phyloP scores from a whole-genome alignment of 1,140 invertebrate genomes.

The Sminthurinus signatus region DNA sequence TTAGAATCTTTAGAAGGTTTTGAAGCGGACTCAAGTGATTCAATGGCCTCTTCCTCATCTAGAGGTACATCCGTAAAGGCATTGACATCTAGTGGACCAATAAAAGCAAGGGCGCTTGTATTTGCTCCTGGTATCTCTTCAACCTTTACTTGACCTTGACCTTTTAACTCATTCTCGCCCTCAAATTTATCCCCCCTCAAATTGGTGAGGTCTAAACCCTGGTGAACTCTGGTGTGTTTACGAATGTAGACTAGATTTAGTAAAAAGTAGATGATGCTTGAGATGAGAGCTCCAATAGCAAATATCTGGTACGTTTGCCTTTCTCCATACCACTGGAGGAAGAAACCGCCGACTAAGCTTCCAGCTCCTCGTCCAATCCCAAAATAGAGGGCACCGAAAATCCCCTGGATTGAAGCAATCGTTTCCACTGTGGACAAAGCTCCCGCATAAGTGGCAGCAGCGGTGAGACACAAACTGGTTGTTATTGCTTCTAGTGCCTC shows the following conservation, averaged over 20 bases:
- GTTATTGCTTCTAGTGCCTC: slow-evolving; percentile 78
- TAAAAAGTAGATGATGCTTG: slow-evolving; percentile 61
- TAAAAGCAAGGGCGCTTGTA: too few species aligned
- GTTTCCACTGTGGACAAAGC: slow-evolving; percentile 70
- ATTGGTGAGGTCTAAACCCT: slow-evolving; percentile 21
- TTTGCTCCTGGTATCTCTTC: not conserved
- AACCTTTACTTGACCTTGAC: not conserved
- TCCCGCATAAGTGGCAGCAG: slow-evolving; percentile 72
- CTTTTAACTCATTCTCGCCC: not conserved
- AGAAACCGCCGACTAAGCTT: slow-evolving; percentile 66
- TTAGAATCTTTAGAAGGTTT: not conserved
- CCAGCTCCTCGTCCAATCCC: slow-evolving; percentile 71
- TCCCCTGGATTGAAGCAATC: slow-evolving; percentile 71
- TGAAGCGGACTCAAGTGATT: not conserved
- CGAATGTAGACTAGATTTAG: slow-evolving; percentile 61
- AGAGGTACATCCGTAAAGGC: slow-evolving; percentile 36
- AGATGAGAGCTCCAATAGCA: slow-evolving; percentile 54
- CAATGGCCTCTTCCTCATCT: slow-evolving; percentile 22
- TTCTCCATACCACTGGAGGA: slow-evolving; percentile 66
- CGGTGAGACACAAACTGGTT: slow-evolving; percentile 72
- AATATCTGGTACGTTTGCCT: slow-evolving; percentile 67
- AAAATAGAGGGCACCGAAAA: slow-evolving; percentile 72
- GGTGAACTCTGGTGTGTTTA: slow-evolving; percentile 43
- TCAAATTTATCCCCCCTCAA: slow-evolving; percentile 8
- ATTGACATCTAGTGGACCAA: slow-evolving; percentile 19